Conservation (phyloP, 2,888 invertebrate genomes). For the Diadegma fenestrale region DNA sequence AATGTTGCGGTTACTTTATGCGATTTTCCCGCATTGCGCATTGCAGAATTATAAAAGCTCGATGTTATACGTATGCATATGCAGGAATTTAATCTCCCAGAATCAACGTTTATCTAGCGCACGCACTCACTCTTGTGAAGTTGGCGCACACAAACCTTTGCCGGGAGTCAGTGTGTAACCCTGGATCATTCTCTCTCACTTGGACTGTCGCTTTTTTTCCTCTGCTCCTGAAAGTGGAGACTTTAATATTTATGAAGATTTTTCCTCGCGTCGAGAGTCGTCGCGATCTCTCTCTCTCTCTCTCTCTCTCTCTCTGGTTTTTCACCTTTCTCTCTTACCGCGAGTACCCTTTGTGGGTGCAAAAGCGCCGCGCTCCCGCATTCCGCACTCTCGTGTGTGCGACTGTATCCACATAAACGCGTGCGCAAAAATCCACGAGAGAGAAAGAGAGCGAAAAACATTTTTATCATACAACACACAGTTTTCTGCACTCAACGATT, state of each 20-base stretch:
- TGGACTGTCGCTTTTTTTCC: slow-evolving; percentile 65
- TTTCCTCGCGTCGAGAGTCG: slow-evolving; percentile 69
- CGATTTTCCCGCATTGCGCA: slow-evolving; percentile 60
- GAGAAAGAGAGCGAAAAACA: slow-evolving; percentile 3
- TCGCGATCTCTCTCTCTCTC: slow-evolving; percentile 50
- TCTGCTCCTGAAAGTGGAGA: slow-evolving; percentile 55
- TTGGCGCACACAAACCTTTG: slow-evolving; percentile 58
- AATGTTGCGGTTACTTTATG: not conserved
- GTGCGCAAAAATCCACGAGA: slow-evolving; percentile 50
- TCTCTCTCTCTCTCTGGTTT: slow-evolving; percentile 1
- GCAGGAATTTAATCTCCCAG: slow-evolving; percentile 67
- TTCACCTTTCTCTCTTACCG: slow-evolving; percentile 23
- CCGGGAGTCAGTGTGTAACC: slow-evolving; percentile 66
- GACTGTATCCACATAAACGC: slow-evolving; percentile 67
- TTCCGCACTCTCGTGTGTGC: slow-evolving; percentile 60
- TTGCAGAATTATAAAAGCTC: slow-evolving; percentile 53
- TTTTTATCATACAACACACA: not conserved
- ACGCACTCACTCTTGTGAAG: slow-evolving; percentile 53
- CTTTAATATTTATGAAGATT: slow-evolving; percentile 75
- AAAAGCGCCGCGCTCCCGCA: slow-evolving; percentile 72
- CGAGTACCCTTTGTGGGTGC: slow-evolving; percentile 73
- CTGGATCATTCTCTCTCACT: slow-evolving; percentile 66
- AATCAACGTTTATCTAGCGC: slow-evolving; percentile 69
- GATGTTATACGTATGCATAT: slow-evolving; percentile 44
- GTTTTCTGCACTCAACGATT: slow-evolving; percentile 59